Evolutionary conservation across 2,113 vertebrate genomes (phyloP).

Genomic region (Bubo bubo): DNA sequence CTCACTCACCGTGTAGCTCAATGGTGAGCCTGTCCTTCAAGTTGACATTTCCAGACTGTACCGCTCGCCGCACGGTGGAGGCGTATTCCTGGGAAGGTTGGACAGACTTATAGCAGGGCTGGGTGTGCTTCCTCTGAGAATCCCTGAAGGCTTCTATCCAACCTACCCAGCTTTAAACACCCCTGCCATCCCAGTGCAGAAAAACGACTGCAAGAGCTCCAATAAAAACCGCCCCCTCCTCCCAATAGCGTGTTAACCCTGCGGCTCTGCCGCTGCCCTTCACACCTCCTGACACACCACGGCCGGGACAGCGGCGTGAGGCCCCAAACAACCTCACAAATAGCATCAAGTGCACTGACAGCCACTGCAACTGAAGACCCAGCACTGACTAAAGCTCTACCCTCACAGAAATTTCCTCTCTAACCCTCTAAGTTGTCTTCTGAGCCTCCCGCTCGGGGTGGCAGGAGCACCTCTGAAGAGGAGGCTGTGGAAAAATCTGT

Average conservation of each 20-base stretch:
- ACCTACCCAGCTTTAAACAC: not conserved
- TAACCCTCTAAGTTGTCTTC: not conserved
- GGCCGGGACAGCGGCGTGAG: too few species aligned
- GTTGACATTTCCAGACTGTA: slow-evolving; percentile 84
- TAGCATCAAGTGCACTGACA: fast-evolving
- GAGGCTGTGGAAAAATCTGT: fast-evolving
- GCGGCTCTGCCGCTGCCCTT: not conserved
- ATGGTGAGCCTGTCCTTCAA: slow-evolving; percentile 92
- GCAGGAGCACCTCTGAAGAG: fast-evolving
- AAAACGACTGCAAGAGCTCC: not conserved
- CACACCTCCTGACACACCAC: fast-evolving
- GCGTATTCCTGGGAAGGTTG: slow-evolving; percentile 86
- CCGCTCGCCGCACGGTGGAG: slow-evolving; percentile 85
- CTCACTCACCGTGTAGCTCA: slow-evolving; percentile 86
- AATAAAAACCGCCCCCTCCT: not conserved
- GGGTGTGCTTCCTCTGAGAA: not conserved
- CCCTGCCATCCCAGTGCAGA: not conserved
- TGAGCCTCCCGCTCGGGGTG: fast-evolving
- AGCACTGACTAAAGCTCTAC: not conserved
- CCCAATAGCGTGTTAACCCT: fast-evolving
- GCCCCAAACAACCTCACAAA: not conserved
- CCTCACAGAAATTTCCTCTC: not conserved
- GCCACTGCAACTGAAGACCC: too few species aligned
- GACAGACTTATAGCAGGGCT: not conserved
- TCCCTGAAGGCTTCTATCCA: not conserved